phyloP scores from a whole-genome alignment of 2,797 vertebrate genomes.

The Eulemur albifrons region DNA sequence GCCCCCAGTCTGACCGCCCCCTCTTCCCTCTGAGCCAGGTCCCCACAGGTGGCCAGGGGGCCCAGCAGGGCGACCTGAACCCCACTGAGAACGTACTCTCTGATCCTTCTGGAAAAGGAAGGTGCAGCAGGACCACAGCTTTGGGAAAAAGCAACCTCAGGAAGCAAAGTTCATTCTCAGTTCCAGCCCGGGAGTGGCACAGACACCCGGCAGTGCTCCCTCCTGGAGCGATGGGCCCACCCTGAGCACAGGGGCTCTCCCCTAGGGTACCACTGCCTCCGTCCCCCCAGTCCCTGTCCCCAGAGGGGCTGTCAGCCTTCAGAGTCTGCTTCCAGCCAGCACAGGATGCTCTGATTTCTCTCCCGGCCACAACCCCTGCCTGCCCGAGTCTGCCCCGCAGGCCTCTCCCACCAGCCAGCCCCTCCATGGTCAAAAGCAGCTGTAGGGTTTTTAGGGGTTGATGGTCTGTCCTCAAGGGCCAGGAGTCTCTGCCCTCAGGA shows the following conservation, averaged over 20 bases:
- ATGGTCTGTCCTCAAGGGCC: background rate
- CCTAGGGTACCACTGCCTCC: accelerated
- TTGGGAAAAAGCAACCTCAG: conserved; percentile 50
- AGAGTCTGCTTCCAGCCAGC: too few species aligned
- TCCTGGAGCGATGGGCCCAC: background rate
- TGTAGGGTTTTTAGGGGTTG: background rate
- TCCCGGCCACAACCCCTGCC: background rate
- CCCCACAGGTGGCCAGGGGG: conserved; percentile 29
- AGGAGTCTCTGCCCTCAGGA: background rate
- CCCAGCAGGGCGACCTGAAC: background rate
- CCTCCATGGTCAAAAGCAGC: background rate
- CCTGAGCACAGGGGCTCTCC: background rate
- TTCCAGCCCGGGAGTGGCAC: background rate
- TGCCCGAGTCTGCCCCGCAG: accelerated
- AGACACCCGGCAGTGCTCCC: background rate
- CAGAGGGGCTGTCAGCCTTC: background rate
- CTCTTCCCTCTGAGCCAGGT: conserved; percentile 57
- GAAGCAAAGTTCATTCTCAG: conserved; percentile 66
- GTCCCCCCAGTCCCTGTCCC: background rate
- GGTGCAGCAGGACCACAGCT: conserved; percentile 57
- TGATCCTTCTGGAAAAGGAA: conserved; percentile 51
- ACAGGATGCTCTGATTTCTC: accelerated
- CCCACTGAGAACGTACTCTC: background rate
- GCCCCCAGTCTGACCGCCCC: conserved; percentile 13
- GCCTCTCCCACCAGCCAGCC: background rate